phyloP scores from a whole-genome alignment of 2,888 invertebrate genomes.

The Ochropleura leucogaster region DNA sequence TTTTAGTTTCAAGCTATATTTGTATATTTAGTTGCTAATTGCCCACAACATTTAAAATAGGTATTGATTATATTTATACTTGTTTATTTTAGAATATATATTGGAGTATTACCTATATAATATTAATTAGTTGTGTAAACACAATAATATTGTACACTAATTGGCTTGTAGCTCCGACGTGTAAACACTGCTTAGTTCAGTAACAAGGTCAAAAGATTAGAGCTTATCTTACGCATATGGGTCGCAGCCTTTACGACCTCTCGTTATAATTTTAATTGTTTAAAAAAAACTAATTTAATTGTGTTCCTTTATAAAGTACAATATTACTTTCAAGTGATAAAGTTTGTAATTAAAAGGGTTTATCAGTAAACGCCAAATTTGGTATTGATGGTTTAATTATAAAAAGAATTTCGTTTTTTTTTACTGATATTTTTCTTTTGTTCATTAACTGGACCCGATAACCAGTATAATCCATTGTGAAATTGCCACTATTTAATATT shows the following conservation, averaged over 20 bases:
- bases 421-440: slow-evolving; percentile 48
- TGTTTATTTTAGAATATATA: slow-evolving; percentile 43
- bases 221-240: slow-evolving; percentile 65
- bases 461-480: slow-evolving; percentile 42
- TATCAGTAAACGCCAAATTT: slow-evolving; percentile 67
- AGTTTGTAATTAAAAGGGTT: slow-evolving; percentile 59
- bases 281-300: slow-evolving; percentile 60
- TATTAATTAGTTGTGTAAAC: slow-evolving; percentile 64
- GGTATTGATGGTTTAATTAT: slow-evolving; percentile 55
- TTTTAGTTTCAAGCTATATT: slow-evolving; percentile 36
- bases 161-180: slow-evolving; percentile 61
- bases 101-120: slow-evolving; percentile 56
- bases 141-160: slow-evolving; percentile 64
- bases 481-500: slow-evolving; percentile 25
- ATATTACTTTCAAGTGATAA: slow-evolving; percentile 57
- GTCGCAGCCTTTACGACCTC: slow-evolving; percentile 63
- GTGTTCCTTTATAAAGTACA: slow-evolving; percentile 44
- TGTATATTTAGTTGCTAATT: slow-evolving; percentile 57
- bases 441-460: slow-evolving; percentile 52
- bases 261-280: slow-evolving; percentile 62
- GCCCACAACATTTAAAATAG: slow-evolving; percentile 45
- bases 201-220: slow-evolving; percentile 70
- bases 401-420: slow-evolving; percentile 31
- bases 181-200: slow-evolving; percentile 61
- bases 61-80: slow-evolving; percentile 43